phyloP scores from a whole-genome alignment of 2,888 invertebrate species.

The Tholera decimalis region DNA sequence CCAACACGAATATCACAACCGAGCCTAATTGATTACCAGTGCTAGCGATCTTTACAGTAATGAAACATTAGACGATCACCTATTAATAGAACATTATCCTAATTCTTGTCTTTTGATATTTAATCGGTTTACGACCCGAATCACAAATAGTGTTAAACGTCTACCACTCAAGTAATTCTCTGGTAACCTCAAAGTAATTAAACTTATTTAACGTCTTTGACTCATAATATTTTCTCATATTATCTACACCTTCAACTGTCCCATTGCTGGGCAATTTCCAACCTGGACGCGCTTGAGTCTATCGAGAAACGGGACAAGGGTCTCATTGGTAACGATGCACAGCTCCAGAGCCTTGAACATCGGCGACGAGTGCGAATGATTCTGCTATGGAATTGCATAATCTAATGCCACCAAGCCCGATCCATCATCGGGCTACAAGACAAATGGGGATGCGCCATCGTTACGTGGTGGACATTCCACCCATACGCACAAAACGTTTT shows the following conservation, averaged over 20 bases:
- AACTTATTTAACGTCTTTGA: conserved; percentile 7
- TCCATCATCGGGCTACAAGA: too few species aligned
- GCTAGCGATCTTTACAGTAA: not conserved
- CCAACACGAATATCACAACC: not conserved
- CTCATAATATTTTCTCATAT: conserved; percentile 1
- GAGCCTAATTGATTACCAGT: not conserved
- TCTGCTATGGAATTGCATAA: too few species aligned
- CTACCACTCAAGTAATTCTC: not conserved
- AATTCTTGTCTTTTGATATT: not conserved
- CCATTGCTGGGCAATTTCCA: not conserved
- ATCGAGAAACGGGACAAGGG: too few species aligned
- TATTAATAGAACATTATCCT: not conserved
- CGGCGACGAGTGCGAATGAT: too few species aligned
- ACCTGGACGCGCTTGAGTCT: too few species aligned
- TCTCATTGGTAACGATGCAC: too few species aligned
- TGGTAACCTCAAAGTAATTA: conserved; percentile 10
- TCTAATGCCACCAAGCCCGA: too few species aligned
- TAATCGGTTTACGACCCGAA: conserved; percentile 22
- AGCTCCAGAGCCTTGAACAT: too few species aligned
- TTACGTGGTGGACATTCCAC: too few species aligned
- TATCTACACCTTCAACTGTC: not conserved
- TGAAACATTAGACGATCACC: not conserved
- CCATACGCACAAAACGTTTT: too few species aligned
- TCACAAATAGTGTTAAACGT: not conserved
- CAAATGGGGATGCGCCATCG: too few species aligned